A percentile compares a stretch with the other conserved stretches of the same genome.
phyloP scores from a whole-genome alignment of 2,113 vertebrate species.

The Channa argus region DNA sequence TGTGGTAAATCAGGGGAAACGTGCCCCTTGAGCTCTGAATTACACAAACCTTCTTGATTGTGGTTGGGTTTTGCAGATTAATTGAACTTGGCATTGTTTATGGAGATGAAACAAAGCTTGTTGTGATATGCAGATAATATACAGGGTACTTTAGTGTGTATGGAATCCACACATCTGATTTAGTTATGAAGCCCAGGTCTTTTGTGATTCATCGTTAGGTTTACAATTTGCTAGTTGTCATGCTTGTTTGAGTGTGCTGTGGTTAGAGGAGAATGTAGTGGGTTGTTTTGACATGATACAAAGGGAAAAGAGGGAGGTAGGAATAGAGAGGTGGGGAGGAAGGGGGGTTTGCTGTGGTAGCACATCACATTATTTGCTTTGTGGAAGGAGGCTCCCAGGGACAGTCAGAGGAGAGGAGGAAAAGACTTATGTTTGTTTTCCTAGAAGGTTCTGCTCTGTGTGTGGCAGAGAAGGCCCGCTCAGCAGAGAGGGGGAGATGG shows the following conservation, averaged over 20 bases:
- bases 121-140: not conserved
- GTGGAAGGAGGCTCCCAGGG: conserved; percentile 62
- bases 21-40: conserved; percentile 70
- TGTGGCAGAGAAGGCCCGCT: conserved; percentile 42
- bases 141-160: not conserved
- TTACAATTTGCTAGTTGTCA: conserved; percentile 5
- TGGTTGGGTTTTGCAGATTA: conserved; percentile 75
- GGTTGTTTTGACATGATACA: conserved; percentile 19
- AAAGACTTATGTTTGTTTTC: conserved; percentile 67
- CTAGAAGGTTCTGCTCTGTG: conserved; percentile 49
- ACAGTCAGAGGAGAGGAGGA: conserved; percentile 40
- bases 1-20: conserved; percentile 74
- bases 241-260: conserved; percentile 4
- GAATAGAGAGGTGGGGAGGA: conserved; percentile 1
- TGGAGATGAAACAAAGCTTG: not conserved
- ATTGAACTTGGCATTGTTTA: conserved; percentile 64
- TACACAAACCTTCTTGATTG: conserved; percentile 73
- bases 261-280: conserved; percentile 1
- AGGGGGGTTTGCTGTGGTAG: conserved; percentile 23
- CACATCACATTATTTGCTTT: conserved; percentile 70
- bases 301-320: conserved; percentile 8
- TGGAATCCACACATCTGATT: not conserved
- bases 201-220: conserved; percentile 1
- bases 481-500: conserved; percentile 12
- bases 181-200: not conserved